Evolutionary conservation across 2,888 invertebrate genomes (phyloP).

Genomic region (Yponomeuta sedellus): DNA sequence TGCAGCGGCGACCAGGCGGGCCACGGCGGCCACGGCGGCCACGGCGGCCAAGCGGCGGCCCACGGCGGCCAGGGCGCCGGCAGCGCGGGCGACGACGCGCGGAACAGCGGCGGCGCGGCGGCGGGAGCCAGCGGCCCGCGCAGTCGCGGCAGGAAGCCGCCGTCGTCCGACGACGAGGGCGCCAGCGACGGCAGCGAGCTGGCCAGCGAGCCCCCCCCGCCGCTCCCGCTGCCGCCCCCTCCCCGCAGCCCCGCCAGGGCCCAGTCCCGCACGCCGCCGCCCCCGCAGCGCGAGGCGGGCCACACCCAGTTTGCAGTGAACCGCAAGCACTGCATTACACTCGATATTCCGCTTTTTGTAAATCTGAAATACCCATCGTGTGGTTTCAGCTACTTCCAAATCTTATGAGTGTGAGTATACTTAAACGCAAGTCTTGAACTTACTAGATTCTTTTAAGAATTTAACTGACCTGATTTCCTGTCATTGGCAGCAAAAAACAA

Average conservation of each 20-base stretch:
- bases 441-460: slow-evolving; percentile 15
- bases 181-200: slow-evolving; percentile 50
- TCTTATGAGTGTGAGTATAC: background rate
- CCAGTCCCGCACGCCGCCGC: slow-evolving; percentile 29
- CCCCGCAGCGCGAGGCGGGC: slow-evolving; percentile 81
- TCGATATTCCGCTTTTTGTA: slow-evolving; percentile 96
- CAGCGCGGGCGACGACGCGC: slow-evolving; percentile 62
- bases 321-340: slow-evolving; percentile 83
- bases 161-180: slow-evolving; percentile 85
- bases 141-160: slow-evolving; percentile 84
- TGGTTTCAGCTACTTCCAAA: background rate
- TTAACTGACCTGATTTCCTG: slow-evolving; percentile 68
- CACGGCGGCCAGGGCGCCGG: slow-evolving; percentile 61
- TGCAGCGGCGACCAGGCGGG: slow-evolving; percentile 85
- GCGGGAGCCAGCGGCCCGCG: slow-evolving; percentile 76
- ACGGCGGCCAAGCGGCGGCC: slow-evolving; percentile 81
- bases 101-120: slow-evolving; percentile 74
- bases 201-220: slow-evolving; percentile 44
- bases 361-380: slow-evolving; percentile 75
- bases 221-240: background rate
- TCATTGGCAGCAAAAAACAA: slow-evolving; percentile 33
- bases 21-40: slow-evolving; percentile 69
- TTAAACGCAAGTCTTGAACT: slow-evolving; percentile 15
- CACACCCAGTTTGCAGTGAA: slow-evolving; percentile 83
- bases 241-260: slow-evolving; percentile 25